A percentile compares a stretch with the other conserved stretches of the same genome.
Evolutionary conservation across 2,113 vertebrate species (phyloP).

Genomic region (Myrmecobius fasciatus): DNA sequence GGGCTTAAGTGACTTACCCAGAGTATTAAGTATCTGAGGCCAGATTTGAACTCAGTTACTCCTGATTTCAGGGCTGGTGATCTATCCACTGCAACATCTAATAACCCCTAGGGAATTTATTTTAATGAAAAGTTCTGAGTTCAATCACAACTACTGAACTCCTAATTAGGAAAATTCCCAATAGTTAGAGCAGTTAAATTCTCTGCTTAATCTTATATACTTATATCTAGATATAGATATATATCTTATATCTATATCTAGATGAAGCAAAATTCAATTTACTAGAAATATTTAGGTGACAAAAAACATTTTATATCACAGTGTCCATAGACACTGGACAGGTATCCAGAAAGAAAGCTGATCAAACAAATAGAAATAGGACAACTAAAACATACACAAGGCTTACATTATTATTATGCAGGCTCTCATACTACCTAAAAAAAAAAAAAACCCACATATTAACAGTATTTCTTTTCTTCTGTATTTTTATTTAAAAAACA

Average conservation of each 20-base stretch:
- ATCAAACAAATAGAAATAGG: neutral
- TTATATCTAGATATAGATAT: neutral
- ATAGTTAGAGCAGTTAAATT: neutral
- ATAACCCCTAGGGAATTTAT: neutral
- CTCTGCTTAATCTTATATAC: neutral
- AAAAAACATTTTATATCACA: neutral
- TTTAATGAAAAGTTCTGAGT: neutral
- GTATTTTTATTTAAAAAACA: neutral
- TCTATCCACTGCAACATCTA: no score
- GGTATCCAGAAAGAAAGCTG: neutral
- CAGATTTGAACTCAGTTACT: no score
- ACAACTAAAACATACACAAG: neutral
- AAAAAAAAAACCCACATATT: neutral
- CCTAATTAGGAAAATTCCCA: neutral
- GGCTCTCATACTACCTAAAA: neutral
- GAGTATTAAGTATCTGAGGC: no score
- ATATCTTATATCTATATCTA: neutral
- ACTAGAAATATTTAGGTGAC: neutral
- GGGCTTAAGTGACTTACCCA: no score
- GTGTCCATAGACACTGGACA: neutral
- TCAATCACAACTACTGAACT: neutral
- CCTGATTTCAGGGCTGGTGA: no score
- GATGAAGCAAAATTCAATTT: neutral
- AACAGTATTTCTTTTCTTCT: neutral
- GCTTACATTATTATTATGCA: neutral